Evolutionary conservation across 2,888 invertebrate genomes (phyloP), one percentile per base, ranked within the genome.

Genomic region (Arctia plantaginis): DNA sequence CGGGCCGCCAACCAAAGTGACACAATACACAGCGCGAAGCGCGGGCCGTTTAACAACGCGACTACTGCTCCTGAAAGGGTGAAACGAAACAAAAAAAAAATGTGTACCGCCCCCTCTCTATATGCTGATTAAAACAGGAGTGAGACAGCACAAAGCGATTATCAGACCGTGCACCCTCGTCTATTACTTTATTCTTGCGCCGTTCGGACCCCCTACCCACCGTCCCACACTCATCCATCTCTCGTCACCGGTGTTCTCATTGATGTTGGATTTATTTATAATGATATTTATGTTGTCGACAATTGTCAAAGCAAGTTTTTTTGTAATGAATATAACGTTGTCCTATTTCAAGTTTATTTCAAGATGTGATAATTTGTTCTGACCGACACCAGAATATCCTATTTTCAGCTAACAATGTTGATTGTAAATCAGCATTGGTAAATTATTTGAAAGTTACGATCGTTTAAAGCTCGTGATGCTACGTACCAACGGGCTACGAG

Each of bases 1-100:
- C 30, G 77, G 82, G 75, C 59, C 35, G 66, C 72, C 71, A 77
- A 78, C 81, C 86, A 82, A 86, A 80, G 77, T 80, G 83, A 80
- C 86, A 89, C 87, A 88, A 88, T 85, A 83, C 80, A 84, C 76
- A 74, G 81, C 74, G 80, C 71, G 85, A 86, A 82, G 81, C 88
- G 86, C 89, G 87, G 88, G 88, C 91, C 91, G 86, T 89, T 91
- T 90, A 89, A 90, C 93, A 88, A 89, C 91, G 90, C 92, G 92
- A 89, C 92, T 92, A 94, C 93, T 91, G 92, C 93, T 90, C 86
- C 90, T 90, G 91, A 92, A 93, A 92, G 92, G 92, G 91, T 90
- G 87, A 87, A 90, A 79, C 89, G 88, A 87, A 88, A 90, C 89
- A 92, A 92, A 91, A 92, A 92, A 91, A 92, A 88, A 87, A 85